Percentiles rank a stretch among this genome's conserved stretches.
Conservation (phyloP, 37 sponge, comb jelly and placozoan genomes). For the Beroe ovata region DNA sequence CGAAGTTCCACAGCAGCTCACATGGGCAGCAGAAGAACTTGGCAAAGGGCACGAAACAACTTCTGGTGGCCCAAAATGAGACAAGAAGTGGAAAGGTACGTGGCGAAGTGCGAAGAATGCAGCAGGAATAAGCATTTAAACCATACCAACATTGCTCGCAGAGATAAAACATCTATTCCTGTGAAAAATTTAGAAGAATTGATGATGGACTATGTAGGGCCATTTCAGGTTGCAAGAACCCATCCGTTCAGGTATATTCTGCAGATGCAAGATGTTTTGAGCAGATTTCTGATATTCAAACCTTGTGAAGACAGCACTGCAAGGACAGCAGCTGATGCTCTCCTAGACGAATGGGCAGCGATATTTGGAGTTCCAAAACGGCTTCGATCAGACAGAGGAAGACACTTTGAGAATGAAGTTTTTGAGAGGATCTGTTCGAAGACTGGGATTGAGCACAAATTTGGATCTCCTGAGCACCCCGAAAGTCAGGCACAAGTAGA, state of each 20-base stretch:
- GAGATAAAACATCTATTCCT: background rate
- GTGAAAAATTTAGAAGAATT: background rate
- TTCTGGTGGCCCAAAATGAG: slow-evolving; percentile 7
- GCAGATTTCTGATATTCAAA: background rate
- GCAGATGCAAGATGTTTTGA: slow-evolving; percentile 3
- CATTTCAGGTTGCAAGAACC: background rate
- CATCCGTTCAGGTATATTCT: background rate
- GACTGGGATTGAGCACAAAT: slow-evolving; percentile 16
- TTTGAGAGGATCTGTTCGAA: background rate
- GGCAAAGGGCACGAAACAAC: slow-evolving; percentile 1
- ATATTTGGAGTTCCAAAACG: background rate
- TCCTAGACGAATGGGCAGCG: background rate
- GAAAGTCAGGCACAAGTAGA: background rate
- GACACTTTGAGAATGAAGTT: slow-evolving; percentile 2
- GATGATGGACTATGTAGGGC: slow-evolving; percentile 9
- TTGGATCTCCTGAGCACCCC: slow-evolving; percentile 4
- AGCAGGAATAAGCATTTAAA: slow-evolving; percentile 18
- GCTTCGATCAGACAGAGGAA: background rate
- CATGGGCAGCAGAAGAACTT: slow-evolving; percentile 9
- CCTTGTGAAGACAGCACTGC: slow-evolving; percentile 7
- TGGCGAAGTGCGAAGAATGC: background rate
- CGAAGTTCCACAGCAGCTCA: background rate
- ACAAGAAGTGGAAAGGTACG: background rate
- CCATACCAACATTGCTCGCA: background rate
- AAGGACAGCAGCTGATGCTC: background rate